Evolutionary conservation across 2,113 vertebrate genomes (phyloP).

Genomic region (Phyllopteryx taeniolatus): DNA sequence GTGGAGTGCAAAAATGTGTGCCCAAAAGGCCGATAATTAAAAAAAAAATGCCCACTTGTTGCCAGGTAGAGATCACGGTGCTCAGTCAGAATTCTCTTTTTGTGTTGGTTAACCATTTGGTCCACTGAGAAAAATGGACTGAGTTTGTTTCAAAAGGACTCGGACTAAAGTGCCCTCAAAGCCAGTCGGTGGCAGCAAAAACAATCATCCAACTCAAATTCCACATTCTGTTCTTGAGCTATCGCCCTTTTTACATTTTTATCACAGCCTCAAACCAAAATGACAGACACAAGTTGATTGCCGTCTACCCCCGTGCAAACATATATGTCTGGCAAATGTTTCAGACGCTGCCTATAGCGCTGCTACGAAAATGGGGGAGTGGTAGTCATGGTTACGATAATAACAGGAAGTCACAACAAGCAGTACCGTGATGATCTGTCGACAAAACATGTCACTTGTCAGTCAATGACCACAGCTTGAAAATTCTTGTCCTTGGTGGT

Average conservation of each 20-base stretch:
- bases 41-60: background rate
- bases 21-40: background rate
- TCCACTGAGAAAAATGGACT: background rate
- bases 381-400: background rate
- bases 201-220: background rate
- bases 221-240: background rate
- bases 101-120: too few species aligned
- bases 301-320: conserved; percentile 4
- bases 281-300: background rate
- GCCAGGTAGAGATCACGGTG: background rate
- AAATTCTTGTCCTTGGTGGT: background rate
- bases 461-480: background rate
- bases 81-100: background rate
- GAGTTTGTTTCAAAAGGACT: background rate
- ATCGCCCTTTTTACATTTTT: background rate
- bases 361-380: background rate
- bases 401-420: conserved; percentile 2
- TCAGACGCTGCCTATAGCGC: background rate
- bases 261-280: conserved; percentile 1
- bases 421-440: background rate
- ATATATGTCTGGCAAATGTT: background rate
- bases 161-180: background rate
- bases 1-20: too few species aligned
- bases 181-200: background rate
- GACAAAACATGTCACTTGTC: background rate